Percentiles rank a stretch among this genome's conserved stretches.
Evolutionary conservation across 2,888 invertebrate genomes (phyloP).

Genomic region (Palloptera scutellata): DNA sequence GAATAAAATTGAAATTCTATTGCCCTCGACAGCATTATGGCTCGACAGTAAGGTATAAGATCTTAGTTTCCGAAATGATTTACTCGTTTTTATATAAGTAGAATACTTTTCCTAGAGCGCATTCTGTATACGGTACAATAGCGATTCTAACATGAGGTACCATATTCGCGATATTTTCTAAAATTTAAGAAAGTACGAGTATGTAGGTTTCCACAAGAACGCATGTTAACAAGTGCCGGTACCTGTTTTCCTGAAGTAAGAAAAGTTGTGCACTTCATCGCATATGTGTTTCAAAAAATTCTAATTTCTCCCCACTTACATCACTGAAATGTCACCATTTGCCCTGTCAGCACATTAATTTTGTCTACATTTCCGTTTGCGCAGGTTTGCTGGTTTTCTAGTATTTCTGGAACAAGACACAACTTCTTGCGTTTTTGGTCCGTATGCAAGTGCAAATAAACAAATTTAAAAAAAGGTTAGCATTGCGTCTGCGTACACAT

Average conservation of each 20-base stretch:
- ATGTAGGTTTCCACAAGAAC: background rate
- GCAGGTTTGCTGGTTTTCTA: background rate
- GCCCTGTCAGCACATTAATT: conserved; percentile 42
- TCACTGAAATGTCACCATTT: conserved; percentile 22
- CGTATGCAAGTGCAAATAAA: no score
- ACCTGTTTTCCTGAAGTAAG: background rate
- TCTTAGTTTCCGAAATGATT: no score
- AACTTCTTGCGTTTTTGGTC: no score
- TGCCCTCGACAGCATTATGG: no score
- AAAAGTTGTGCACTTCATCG: no score
- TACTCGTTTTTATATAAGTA: no score
- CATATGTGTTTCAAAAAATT: conserved; percentile 3
- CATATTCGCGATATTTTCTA: background rate
- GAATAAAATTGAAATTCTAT: no score
- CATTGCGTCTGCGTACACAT: conserved; percentile 6
- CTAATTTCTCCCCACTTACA: conserved; percentile 25
- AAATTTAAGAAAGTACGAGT: no score
- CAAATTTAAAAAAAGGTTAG: no score
- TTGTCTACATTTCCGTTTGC: conserved; percentile 57
- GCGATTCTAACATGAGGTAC: background rate
- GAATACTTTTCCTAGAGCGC: background rate
- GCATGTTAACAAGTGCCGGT: conserved; percentile 1
- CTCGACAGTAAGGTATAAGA: no score
- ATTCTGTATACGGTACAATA: background rate
- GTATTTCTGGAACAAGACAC: no score